Base-by-base conservation (phyloP, 1,140 invertebrate species). In the Aporrectodea caliginosa region DNA sequence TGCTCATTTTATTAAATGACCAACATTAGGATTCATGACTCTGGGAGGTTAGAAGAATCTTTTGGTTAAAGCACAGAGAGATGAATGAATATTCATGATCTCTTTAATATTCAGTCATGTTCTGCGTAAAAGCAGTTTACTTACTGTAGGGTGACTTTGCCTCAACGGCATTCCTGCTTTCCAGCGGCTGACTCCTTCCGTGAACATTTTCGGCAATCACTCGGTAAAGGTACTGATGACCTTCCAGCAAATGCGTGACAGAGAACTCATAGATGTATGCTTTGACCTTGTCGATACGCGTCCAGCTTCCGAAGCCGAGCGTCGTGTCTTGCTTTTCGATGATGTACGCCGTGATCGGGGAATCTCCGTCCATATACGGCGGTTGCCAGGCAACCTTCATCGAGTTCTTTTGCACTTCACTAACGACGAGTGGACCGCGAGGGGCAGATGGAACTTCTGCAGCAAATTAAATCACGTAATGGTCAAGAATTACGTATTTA, bases 131-230 rank as follows among this genome's bases (percentile, higher is more conserved):
- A n/a, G n/a, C n/a, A n/a, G n/a, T n/a, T n/a, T 27, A 84, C 85
- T 85, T 81, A 88, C 87, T 82, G 79, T 84, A 85, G 73, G 92
- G 90, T 71, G 93, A 93, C 88, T 96, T 95, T 43, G 94, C 96
- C 69, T 92, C 93, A 22, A 97, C 91, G 33, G 95, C 86, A 27
- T 92, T 91, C 31, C 93, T 94, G 0, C 85, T 93, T 90, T 83
- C 96, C 93, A 84, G 97, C 1, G 97, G 93, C 83, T 97, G 94
- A 69, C 95, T 97, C 75, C 95, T 90, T 22, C 98, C 98, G 86
- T 98, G 96, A 22, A 98, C 94, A 87, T 99, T 99, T 87, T 99
- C 92, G 0, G 98, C 97, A 84, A 94, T 96, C 0, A 99, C 93
- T 78, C 98, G 90, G 92, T 99, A 99, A 87, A 98, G 94, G 88